A percentile compares a stretch with the other conserved stretches of the same genome.
Evolutionary conservation across 2,113 vertebrate species (phyloP).

Genomic region (Rhabdornis inornatus): DNA sequence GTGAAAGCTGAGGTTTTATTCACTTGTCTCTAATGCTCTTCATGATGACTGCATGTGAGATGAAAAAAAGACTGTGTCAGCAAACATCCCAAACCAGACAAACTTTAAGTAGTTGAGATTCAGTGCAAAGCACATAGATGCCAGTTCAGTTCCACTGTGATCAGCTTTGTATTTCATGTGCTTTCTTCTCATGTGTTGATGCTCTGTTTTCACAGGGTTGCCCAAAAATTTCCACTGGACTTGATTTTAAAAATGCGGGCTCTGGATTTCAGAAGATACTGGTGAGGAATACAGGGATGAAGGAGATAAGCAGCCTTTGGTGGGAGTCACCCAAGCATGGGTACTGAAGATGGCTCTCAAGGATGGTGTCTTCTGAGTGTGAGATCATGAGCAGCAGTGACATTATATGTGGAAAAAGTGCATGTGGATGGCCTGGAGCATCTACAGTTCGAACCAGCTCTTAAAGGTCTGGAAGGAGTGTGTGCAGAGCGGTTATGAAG

Average conservation of each 20-base stretch:
- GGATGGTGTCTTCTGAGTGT: not conserved
- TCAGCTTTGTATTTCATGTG: not conserved
- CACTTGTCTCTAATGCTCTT: not conserved
- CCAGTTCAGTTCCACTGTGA: not conserved
- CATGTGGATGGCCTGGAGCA: not conserved
- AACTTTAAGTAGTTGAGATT: not conserved
- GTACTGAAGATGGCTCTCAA: not conserved
- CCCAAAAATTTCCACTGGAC: not conserved
- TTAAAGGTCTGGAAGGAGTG: not conserved
- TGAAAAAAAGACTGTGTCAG: not conserved
- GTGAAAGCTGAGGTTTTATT: not conserved
- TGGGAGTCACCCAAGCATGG: not conserved
- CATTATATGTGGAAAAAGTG: fast-evolving
- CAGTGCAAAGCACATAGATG: not conserved
- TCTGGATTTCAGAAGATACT: not conserved
- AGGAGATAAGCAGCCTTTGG: not conserved
- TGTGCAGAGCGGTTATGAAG: not conserved
- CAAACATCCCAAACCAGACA: not conserved
- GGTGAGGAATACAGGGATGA: not conserved
- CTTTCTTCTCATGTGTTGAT: not conserved
- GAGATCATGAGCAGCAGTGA: not conserved
- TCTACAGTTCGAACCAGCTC: not conserved
- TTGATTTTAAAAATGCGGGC: not conserved
- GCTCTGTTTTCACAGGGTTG: not conserved
- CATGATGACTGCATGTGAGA: not conserved